phyloP scores from a whole-genome alignment of 2,888 invertebrate genomes.

The Agrotis puta region DNA sequence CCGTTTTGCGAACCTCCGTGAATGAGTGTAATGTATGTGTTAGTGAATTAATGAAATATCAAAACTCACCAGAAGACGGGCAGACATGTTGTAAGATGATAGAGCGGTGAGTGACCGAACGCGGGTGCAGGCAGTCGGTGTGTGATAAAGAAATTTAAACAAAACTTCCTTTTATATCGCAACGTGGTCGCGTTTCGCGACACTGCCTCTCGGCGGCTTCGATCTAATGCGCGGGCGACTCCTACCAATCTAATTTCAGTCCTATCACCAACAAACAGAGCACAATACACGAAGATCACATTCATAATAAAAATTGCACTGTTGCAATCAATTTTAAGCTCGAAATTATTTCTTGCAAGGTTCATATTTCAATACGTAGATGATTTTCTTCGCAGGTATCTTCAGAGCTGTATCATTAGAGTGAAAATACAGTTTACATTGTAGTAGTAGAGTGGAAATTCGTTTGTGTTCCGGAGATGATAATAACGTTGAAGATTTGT shows the following conservation, averaged over 20 bases:
- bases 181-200: constrained; percentile 90
- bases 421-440: constrained; percentile 74
- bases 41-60: constrained; percentile 36
- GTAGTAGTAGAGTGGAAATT: constrained; percentile 71
- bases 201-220: constrained; percentile 83
- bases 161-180: constrained; percentile 90
- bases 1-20: constrained; percentile 5
- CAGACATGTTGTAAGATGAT: constrained; percentile 83
- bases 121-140: constrained; percentile 81
- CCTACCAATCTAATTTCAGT: constrained; percentile 65
- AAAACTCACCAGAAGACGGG: constrained; percentile 88
- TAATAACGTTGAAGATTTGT: constrained; percentile 31
- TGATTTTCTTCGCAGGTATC: constrained; percentile 40
- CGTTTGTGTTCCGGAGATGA: constrained; percentile 51
- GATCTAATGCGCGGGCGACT: constrained; percentile 69
- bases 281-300: constrained; percentile 55
- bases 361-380: constrained; percentile 57
- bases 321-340: constrained; percentile 68
- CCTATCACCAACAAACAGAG: constrained; percentile 66
- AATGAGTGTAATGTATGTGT: constrained; percentile 32
- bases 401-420: constrained; percentile 69
- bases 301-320: constrained; percentile 42
- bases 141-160: constrained; percentile 90
- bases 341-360: constrained; percentile 62
- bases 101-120: constrained; percentile 79